Evolutionary conservation across 2,113 vertebrate genomes (phyloP).

Genomic region (Eleginops maclovinus): DNA sequence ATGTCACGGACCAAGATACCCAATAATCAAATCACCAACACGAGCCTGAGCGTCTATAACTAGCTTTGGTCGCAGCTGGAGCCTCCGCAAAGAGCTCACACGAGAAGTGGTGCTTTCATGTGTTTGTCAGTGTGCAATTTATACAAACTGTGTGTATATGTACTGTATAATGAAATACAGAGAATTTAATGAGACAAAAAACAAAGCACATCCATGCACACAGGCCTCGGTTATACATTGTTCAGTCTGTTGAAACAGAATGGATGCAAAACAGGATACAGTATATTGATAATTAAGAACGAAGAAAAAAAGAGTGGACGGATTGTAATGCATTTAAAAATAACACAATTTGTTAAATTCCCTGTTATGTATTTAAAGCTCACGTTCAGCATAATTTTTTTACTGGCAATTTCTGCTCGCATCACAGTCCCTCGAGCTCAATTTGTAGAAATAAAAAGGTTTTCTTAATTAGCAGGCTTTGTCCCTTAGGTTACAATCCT

Average conservation of each 20-base stretch:
- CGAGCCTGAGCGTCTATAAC: not conserved
- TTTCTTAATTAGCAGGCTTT: not conserved
- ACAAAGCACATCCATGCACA: not conserved
- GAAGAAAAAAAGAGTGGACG: not conserved
- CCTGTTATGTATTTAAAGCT: conserved; percentile 5
- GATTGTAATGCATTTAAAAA: not conserved
- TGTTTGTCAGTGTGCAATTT: not conserved
- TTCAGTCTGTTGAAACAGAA: not conserved
- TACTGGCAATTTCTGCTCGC: not conserved
- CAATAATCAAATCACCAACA: conserved; percentile 6
- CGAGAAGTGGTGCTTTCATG: not conserved
- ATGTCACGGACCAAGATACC: not conserved
- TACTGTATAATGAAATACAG: not conserved
- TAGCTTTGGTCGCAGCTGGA: not conserved
- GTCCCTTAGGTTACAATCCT: conserved; percentile 6
- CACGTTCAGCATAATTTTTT: not conserved
- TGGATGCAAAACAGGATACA: not conserved
- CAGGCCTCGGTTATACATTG: not conserved
- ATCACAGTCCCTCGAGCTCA: not conserved
- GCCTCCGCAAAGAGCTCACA: not conserved
- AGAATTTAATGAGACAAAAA: not conserved
- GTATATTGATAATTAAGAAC: not conserved
- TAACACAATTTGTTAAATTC: not conserved
- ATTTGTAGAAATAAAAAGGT: not conserved
- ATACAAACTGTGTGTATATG: conserved; percentile 1